Percentiles rank a stretch among this genome's conserved stretches.
Conservation (phyloP, 2,113 vertebrate species). For the Urocynchramus pylzowi region DNA sequence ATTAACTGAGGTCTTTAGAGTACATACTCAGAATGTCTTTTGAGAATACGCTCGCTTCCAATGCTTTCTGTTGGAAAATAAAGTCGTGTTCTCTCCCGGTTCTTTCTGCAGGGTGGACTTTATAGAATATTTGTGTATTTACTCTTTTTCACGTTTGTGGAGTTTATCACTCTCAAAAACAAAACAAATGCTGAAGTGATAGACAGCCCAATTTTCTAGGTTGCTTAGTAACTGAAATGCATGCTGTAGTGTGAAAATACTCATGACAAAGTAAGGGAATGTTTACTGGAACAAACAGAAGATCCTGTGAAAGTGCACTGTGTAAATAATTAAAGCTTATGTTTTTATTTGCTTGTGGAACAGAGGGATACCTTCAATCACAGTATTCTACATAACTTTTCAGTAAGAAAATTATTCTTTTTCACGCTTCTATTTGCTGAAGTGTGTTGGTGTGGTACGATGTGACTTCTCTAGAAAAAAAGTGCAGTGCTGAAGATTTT, state of each 20-base stretch:
- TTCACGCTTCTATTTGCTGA: neutral
- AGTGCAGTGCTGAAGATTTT: neutral
- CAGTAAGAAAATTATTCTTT: neutral
- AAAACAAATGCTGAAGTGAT: constrained; percentile 48
- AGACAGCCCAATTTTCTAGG: constrained; percentile 15
- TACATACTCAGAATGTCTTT: constrained; percentile 19
- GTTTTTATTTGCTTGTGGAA: neutral
- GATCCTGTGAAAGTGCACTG: neutral
- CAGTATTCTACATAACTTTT: neutral
- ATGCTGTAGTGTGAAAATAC: neutral
- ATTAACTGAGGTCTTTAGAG: constrained; percentile 44
- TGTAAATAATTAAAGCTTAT: neutral
- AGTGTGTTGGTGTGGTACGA: neutral
- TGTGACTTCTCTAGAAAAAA: neutral
- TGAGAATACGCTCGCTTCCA: neutral
- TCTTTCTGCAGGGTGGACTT: neutral
- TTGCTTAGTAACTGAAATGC: constrained; percentile 47
- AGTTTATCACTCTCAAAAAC: constrained; percentile 5
- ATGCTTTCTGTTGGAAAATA: neutral
- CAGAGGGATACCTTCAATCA: neutral
- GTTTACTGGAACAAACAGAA: neutral
- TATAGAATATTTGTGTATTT: neutral
- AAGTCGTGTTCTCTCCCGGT: accelerated
- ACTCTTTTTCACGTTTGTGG: neutral
- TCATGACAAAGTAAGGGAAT: neutral